Base-by-base conservation (phyloP, 92 coral and sea anemone species). In the Porites divaricata region DNA sequence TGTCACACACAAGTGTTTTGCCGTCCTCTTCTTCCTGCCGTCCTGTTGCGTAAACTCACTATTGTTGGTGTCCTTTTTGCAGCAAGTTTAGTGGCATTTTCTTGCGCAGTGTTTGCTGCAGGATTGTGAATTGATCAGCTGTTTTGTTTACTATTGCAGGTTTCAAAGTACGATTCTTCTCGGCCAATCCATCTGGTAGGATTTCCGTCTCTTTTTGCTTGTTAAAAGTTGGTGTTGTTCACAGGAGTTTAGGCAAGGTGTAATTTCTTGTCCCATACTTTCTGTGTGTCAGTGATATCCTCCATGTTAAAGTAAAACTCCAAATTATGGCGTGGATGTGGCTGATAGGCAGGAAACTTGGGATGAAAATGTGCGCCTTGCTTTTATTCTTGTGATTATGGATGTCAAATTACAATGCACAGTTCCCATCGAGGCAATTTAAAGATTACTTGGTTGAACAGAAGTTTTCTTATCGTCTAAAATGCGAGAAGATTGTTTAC, bases 161-260 rank as follows among this genome's bases (percentile, higher is more conserved):
- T 81, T 95, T 95, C 84, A 94, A 95, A 91, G 99, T 97, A 72
- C 89, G 99, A 72, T 97, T 97, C 86, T 95, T 84, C 88, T 93
- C 95, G 58, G 89, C 76, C 67, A 87, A 89, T 63, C 90, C 99
- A 71, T 89, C 96, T 54, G 99, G 99, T 97, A 91, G 86, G 98
- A 83, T 12, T 81, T 87, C 85, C 21, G 80, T 89, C 71, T 87
- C 75, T 77, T 77, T 74, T 57, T 67, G 59, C 72, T 23, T 61
- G 12, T 51, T 21, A 61, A 52, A 52, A 21, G 22, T 21, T 45
- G 63, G 58, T 67, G 74, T 59, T 73, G 57, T 59, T 82, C 86
- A 72, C 86, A 72, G 58, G 79, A 72, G 50, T 63, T 28, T 45
- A 49, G 63, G 8, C 79, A 73, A 82, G 72, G 86, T 17, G 85